These are phyloP conservation scores for Merodon equestris DNA, from an alignment of 2,888 invertebrate genomes.

Conservation along the genomic window DNA sequence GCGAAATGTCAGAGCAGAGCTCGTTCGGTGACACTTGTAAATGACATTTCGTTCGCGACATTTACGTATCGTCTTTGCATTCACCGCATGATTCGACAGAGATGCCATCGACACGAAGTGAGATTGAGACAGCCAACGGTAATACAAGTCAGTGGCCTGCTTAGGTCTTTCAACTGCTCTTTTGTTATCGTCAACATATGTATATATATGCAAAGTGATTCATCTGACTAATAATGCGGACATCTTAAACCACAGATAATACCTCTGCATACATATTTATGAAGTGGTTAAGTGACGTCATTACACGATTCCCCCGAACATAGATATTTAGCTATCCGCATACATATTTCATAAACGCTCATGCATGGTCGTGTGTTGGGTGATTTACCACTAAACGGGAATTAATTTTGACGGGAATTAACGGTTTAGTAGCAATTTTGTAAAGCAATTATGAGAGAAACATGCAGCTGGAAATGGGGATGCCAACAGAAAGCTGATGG, in stretches of 20 bases:
- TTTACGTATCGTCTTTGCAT: slow-evolving; percentile 46
- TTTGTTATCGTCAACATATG: slow-evolving; percentile 19
- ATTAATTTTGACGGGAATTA: too few species aligned
- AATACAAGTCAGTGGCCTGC: slow-evolving; percentile 48
- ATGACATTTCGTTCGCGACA: slow-evolving; percentile 54
- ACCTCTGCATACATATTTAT: slow-evolving; percentile 13
- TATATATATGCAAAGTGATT: slow-evolving; percentile 42
- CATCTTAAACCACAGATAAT: slow-evolving; percentile 18
- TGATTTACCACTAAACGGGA: too few species aligned
- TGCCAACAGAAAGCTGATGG: too few species aligned
- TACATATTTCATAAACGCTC: too few species aligned
- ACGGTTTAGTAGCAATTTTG: too few species aligned
- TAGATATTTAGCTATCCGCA: too few species aligned
- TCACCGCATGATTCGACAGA: slow-evolving; percentile 22
- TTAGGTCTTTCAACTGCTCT: not conserved
- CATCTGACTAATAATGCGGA: slow-evolving; percentile 30
- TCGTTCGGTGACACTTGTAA: slow-evolving; percentile 48
- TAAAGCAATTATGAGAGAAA: too few species aligned
- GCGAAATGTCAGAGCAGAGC: slow-evolving; percentile 51
- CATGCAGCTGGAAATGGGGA: too few species aligned
- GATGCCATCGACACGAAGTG: slow-evolving; percentile 23
- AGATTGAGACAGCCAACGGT: slow-evolving; percentile 29
- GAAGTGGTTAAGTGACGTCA: slow-evolving; percentile 16
- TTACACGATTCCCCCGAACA: not conserved
- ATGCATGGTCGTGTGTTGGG: too few species aligned